phyloP scores from a whole-genome alignment of 2,888 invertebrate species.

The Polymixis lichenea region DNA sequence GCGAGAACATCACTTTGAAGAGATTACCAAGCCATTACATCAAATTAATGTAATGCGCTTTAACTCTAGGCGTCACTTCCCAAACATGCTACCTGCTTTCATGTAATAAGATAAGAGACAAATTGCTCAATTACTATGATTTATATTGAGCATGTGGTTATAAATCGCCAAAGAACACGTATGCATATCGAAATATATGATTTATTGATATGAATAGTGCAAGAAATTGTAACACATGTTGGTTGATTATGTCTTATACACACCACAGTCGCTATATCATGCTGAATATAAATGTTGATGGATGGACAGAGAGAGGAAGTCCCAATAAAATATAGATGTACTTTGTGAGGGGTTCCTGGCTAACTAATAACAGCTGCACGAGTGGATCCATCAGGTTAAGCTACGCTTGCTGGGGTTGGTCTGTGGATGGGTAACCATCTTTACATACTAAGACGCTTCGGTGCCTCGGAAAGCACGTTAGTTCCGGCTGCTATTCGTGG shows the following conservation, averaged over 20 bases:
- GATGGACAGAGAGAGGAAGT: too few species aligned
- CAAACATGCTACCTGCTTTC: conserved; percentile 32
- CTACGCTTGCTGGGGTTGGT: too few species aligned
- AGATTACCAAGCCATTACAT: conserved; percentile 38
- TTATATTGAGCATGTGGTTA: conserved; percentile 33
- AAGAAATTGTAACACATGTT: conserved; percentile 10
- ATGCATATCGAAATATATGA: conserved; percentile 43
- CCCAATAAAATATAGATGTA: background rate
- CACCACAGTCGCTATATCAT: background rate
- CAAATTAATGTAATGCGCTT: conserved; percentile 33
- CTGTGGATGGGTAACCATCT: too few species aligned
- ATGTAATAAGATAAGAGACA: conserved; percentile 33
- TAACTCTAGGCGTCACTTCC: conserved; percentile 43
- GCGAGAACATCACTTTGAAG: conserved; percentile 8
- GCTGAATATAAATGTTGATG: background rate
- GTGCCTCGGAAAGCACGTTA: too few species aligned
- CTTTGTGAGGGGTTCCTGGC: too few species aligned
- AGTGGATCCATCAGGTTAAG: too few species aligned
- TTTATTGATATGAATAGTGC: conserved; percentile 33
- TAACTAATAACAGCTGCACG: too few species aligned
- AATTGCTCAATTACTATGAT: conserved; percentile 53
- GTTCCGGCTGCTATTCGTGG: too few species aligned
- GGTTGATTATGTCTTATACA: background rate
- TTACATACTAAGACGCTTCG: too few species aligned
- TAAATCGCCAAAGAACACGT: conserved; percentile 40